phyloP scores from a whole-genome alignment of 2,888 invertebrate genomes.

The Ophion costatus region DNA sequence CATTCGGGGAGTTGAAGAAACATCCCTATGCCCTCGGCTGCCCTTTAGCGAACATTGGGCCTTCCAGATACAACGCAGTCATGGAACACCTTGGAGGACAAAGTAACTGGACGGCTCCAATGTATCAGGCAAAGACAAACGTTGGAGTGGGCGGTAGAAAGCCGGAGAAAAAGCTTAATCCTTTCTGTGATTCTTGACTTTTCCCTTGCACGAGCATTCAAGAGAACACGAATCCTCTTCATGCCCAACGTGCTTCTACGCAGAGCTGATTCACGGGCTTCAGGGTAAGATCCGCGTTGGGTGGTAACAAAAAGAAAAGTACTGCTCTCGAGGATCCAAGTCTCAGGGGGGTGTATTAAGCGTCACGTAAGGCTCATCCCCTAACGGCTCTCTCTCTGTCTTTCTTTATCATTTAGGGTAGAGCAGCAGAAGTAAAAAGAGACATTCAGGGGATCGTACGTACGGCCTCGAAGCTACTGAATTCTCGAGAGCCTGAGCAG shows the following conservation, averaged over 20 bases:
- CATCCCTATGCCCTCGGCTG: no score
- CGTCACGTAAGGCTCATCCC: slow-evolving; percentile 76
- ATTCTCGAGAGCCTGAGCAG: slow-evolving; percentile 41
- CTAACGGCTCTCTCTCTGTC: slow-evolving; percentile 72
- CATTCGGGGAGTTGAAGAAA: no score
- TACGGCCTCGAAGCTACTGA: slow-evolving; percentile 34
- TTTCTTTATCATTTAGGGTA: background rate
- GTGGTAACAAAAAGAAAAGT: slow-evolving; percentile 51
- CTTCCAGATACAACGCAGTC: no score
- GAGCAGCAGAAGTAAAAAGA: slow-evolving; percentile 13
- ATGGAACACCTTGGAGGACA: no score
- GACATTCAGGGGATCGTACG: slow-evolving; percentile 19
- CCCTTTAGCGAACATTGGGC: no score
- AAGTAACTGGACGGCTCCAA: no score
- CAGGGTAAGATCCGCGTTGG: slow-evolving; percentile 21
- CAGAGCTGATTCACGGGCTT: slow-evolving; percentile 22
- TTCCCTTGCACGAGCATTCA: slow-evolving; percentile 2
- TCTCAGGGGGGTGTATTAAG: slow-evolving; percentile 69
- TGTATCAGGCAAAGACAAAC: slow-evolving; percentile 1
- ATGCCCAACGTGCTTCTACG: background rate
- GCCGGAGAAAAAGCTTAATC: slow-evolving; percentile 53
- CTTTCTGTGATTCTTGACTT: slow-evolving; percentile 43
- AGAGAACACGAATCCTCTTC: slow-evolving; percentile 5
- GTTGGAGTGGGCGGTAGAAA: background rate
- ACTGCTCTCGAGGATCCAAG: slow-evolving; percentile 64